A percentile compares a stretch with the other conserved stretches of the same genome.
Conservation (phyloP, 2,888 invertebrate genomes). For the Hydroisotoma schaefferi region DNA sequence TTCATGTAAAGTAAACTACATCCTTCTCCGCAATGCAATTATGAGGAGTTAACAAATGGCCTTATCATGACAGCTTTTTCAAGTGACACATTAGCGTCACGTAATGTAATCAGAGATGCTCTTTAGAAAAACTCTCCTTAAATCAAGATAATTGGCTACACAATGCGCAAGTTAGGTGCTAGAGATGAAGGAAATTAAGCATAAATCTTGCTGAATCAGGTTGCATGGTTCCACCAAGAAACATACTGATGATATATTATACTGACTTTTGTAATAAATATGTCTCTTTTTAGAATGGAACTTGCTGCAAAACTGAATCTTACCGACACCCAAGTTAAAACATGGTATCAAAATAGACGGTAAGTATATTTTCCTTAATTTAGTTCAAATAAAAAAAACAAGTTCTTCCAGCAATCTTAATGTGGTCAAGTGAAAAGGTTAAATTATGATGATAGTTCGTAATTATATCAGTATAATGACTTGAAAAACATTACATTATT, state of each 20-base stretch:
- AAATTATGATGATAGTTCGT: not conserved
- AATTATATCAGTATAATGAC: not conserved
- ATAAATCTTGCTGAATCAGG: not conserved
- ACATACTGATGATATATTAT: conserved; percentile 9
- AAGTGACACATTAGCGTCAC: conserved; percentile 3
- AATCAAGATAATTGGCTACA: not conserved
- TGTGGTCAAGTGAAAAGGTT: too few species aligned
- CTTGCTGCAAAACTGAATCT: conserved; percentile 91
- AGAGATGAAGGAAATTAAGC: not conserved
- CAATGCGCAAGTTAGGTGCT: too few species aligned
- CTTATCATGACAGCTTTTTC: conserved; percentile 4
- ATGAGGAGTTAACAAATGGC: conserved; percentile 6
- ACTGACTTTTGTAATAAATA: conserved; percentile 17
- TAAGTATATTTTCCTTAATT: conserved; percentile 54
- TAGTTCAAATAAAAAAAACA: not conserved
- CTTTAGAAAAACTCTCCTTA: not conserved
- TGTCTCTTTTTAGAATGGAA: conserved; percentile 74
- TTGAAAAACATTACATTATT: not conserved
- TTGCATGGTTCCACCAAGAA: not conserved
- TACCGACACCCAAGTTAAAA: conserved; percentile 99
- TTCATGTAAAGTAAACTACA: too few species aligned
- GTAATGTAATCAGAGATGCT: not conserved
- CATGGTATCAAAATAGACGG: conserved; percentile 99
- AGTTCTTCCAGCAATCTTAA: too few species aligned
- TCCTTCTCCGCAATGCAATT: not conserved